Conservation (phyloP, 2,888 invertebrate species). For the Chromoteleia sp. region DNA sequence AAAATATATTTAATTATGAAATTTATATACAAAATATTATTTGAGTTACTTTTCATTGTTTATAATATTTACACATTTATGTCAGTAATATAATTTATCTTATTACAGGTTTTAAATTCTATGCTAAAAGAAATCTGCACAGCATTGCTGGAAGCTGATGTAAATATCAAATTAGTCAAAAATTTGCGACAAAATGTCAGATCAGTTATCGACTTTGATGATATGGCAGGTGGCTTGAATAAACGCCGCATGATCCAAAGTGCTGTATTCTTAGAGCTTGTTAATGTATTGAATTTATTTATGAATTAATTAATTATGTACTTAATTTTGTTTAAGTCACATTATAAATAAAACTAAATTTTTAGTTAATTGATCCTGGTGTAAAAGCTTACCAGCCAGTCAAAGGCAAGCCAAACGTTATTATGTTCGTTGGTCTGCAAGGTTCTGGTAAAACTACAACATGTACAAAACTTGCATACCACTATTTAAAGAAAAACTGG, state of each 20-base stretch:
- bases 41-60: too few species aligned
- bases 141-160: constrained; percentile 98
- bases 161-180: constrained; percentile 97
- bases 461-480: constrained; percentile 99
- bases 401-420: constrained; percentile 97
- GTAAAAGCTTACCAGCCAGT: constrained; percentile 98
- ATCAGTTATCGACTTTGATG: constrained; percentile 99
- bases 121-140: constrained; percentile 99
- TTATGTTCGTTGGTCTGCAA: constrained; percentile 99
- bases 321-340: not conserved
- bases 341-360: not conserved
- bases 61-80: not conserved
- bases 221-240: constrained; percentile 99
- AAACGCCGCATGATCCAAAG: constrained; percentile 99
- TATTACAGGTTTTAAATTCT: constrained; percentile 95
- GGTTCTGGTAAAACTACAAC: constrained; percentile 99
- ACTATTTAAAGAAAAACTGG: constrained; percentile 99
- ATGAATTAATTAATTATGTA: not conserved
- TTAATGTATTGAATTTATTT: constrained; percentile 89
- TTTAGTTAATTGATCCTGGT: constrained; percentile 93
- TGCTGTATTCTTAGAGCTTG: constrained; percentile 98
- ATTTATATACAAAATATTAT: too few species aligned
- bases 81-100: not conserved
- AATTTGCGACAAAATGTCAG: constrained; percentile 98
- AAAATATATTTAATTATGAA: too few species aligned